Evolutionary conservation across 2,797 vertebrate species (phyloP).

Genomic region (Hydrolagus colliei): DNA sequence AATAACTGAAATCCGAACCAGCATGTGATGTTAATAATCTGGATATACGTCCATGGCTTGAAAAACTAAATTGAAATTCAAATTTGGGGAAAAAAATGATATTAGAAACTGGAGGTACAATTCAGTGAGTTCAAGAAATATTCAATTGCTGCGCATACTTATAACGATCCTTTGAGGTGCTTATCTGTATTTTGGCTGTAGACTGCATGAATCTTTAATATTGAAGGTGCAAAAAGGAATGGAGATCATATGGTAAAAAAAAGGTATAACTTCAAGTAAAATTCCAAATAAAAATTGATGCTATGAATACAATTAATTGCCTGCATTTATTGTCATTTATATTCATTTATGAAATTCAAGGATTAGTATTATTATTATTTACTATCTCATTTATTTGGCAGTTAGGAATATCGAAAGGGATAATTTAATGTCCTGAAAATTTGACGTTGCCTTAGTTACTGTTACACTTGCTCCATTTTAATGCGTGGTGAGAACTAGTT

Average conservation of each 20-base stretch:
- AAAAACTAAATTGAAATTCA: neutral
- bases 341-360: too few species aligned
- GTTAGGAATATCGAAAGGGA: neutral
- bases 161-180: neutral
- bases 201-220: neutral
- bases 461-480: neutral
- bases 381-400: too few species aligned
- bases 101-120: conserved; percentile 1
- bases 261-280: too few species aligned
- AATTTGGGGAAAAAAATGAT: neutral
- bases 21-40: neutral
- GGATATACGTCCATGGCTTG: neutral
- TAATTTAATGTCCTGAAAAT: neutral
- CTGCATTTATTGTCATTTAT: neutral
- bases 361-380: too few species aligned
- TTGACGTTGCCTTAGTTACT: neutral
- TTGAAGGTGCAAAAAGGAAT: neutral
- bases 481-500: neutral
- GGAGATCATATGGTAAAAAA: too few species aligned
- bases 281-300: neutral
- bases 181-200: neutral
- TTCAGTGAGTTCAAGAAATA: neutral
- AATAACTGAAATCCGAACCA: neutral
- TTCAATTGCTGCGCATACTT: neutral
- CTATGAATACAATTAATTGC: neutral